Conservation (phyloP, 2,888 invertebrate genomes). For the Seira sanloemensis region DNA sequence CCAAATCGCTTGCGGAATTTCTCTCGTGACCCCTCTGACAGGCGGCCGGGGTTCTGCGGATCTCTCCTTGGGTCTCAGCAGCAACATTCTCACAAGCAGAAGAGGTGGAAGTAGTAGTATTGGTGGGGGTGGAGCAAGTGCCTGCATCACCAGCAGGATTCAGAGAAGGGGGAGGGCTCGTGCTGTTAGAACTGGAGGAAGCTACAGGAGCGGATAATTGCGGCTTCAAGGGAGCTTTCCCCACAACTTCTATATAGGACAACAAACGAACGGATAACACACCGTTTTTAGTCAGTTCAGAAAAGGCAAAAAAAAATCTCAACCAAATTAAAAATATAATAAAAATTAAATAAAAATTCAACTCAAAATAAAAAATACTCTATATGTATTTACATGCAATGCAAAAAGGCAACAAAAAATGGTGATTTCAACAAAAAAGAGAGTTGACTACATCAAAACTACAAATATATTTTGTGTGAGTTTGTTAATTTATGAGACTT, state of each 20-base stretch:
- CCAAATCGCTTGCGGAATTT: slow-evolving; percentile 71
- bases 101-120: slow-evolving; percentile 34
- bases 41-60: not conserved
- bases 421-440: not conserved
- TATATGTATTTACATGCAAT: slow-evolving; percentile 2
- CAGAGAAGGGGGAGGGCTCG: slow-evolving; percentile 43
- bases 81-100: slow-evolving; percentile 26
- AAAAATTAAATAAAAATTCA: not conserved
- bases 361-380: not conserved
- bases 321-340: not conserved
- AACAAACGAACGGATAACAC: slow-evolving; percentile 54
- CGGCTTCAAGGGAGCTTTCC: slow-evolving; percentile 73
- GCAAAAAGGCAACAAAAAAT: not conserved
- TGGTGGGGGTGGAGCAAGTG: slow-evolving; percentile 11
- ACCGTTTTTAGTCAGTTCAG: slow-evolving; percentile 18
- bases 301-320: slow-evolving; percentile 15
- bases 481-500: slow-evolving; percentile 30
- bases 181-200: slow-evolving; percentile 72
- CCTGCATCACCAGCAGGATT: slow-evolving; percentile 45
- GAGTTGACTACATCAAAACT: not conserved
- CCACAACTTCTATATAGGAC: slow-evolving; percentile 66
- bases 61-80: slow-evolving; percentile 9
- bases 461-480: slow-evolving; percentile 5
- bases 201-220: slow-evolving; percentile 73
- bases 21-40: slow-evolving; percentile 31